Evolutionary conservation across 2,113 vertebrate species (phyloP).

Genomic region (Pseudolaguvia tuberculata): DNA sequence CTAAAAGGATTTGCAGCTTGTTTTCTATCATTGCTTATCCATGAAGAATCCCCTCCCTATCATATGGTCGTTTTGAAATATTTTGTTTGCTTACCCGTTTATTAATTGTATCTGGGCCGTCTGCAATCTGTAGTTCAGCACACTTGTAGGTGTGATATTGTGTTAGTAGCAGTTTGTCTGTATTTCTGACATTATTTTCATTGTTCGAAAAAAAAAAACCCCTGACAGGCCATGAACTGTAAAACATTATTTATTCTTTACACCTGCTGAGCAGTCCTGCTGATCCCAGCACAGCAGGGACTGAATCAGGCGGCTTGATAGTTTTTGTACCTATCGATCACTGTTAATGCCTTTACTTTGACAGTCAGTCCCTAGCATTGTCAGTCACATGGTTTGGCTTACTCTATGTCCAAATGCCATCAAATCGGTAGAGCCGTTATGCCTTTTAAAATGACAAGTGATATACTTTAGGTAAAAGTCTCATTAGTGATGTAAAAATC

Average conservation of each 20-base stretch:
- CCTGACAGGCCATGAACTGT: not conserved
- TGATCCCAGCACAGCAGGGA: slow-evolving; percentile 3
- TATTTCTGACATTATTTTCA: slow-evolving; percentile 5
- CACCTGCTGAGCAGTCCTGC: slow-evolving; percentile 6
- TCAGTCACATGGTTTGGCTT: slow-evolving; percentile 14
- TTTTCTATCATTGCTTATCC: slow-evolving; percentile 15
- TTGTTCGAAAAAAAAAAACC: slow-evolving; percentile 10
- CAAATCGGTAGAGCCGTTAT: not conserved
- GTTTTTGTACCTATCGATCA: not conserved
- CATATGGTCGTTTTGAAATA: slow-evolving; percentile 25
- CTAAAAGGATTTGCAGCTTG: slow-evolving; percentile 2
- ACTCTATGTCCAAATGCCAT: slow-evolving; percentile 1
- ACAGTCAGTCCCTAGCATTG: not conserved
- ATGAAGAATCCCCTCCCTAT: slow-evolving; percentile 12
- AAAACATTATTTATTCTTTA: not conserved
- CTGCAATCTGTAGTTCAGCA: not conserved
- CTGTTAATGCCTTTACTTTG: not conserved
- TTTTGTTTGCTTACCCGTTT: slow-evolving; percentile 24
- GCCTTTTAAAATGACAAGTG: not conserved
- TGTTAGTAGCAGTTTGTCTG: not conserved
- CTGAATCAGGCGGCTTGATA: slow-evolving; percentile 18
- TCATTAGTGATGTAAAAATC: not conserved
- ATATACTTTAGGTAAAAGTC: not conserved
- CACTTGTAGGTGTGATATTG: not conserved
- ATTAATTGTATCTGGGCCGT: slow-evolving; percentile 9